Percentiles rank a stretch among this genome's conserved stretches.
These are phyloP conservation scores for Neocrepidodera transversa DNA, from an alignment of 2,888 invertebrate genomes.

Conservation along the genomic window DNA sequence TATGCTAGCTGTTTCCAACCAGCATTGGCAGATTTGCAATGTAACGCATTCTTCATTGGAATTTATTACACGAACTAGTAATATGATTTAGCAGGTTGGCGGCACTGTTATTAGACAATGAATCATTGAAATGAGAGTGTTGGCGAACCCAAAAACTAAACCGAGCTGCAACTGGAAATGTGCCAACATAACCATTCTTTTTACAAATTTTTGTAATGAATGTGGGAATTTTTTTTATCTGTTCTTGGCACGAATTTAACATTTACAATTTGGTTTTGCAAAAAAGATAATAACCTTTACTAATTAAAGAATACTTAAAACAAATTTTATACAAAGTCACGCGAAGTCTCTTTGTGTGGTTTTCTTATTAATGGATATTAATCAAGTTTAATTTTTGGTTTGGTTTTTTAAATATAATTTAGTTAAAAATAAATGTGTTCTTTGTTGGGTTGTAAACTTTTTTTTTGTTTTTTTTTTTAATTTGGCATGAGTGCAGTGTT, in stretches of 20 bases:
- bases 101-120: conserved; percentile 22
- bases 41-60: conserved; percentile 8
- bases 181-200: conserved; percentile 6
- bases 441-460: too few relatives aligned
- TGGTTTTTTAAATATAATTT: too few relatives aligned
- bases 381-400: too few relatives aligned
- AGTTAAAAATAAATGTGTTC: too few relatives aligned
- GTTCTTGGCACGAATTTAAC: background rate
- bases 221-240: conserved; percentile 11
- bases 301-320: too few relatives aligned
- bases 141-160: conserved; percentile 4
- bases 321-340: too few relatives aligned
- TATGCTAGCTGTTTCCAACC: background rate
- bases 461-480: too few relatives aligned
- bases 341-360: too few relatives aligned
- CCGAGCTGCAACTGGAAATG: conserved; percentile 4
- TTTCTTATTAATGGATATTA: too few relatives aligned
- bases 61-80: conserved; percentile 11
- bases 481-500: too few relatives aligned
- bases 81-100: conserved; percentile 12
- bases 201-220: conserved; percentile 3
- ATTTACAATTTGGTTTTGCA: background rate
- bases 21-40: conserved; percentile 1
- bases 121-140: conserved; percentile 15
- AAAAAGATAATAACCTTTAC: too few relatives aligned